Evolutionary conservation across 1,140 invertebrate genomes (phyloP), one percentile per base, ranked within the genome.

Genomic region (Zaprionus nigranus): DNA sequence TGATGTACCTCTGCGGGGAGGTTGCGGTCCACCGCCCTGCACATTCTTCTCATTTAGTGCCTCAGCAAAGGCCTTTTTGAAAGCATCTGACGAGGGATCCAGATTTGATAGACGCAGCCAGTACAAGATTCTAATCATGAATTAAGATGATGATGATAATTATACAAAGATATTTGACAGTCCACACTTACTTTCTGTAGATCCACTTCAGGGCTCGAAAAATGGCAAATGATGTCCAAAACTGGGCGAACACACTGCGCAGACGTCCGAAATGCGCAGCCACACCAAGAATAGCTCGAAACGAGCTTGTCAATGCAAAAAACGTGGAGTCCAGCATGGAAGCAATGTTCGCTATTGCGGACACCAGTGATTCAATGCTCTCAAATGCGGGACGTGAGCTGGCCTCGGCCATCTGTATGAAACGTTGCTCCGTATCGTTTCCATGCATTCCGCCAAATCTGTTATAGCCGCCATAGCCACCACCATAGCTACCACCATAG

Each of bases 261-360:
- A 99, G 92, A 76, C 96, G 93, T 5, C 96, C 96, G 93, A 99
- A 96, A 93, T 99, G 98, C 77, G 99, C 98, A 36, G 98, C 98
- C 2, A 99, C 98, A 60, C 98, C 97, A 38, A 99, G 93, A 77
- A 99, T 97, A 51, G 98, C 98, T 87, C 97, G 94, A 92, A 99
- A 99, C 6, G 98, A 99, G 93, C 96, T 98, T 13, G 98, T 97
- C 81, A 99, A 95, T 20, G 98, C 98, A 93, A 97, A 96, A 92
- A 98, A 99, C 70, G 98, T 99, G 15, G 98, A 99, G 88, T 99
- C 98, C 34, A 99, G 93, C 97, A 99, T 99, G 95, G 98, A 98
- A 24, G 98, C 97, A 11, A 99, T 95, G 56, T 98, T 98, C 26
- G 96, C 96, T 90, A 99, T 97, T 20, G 98, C 97, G 70, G 96